Evolutionary conservation across 2,797 vertebrate species (phyloP).

Genomic region (Anguilla obscura): DNA sequence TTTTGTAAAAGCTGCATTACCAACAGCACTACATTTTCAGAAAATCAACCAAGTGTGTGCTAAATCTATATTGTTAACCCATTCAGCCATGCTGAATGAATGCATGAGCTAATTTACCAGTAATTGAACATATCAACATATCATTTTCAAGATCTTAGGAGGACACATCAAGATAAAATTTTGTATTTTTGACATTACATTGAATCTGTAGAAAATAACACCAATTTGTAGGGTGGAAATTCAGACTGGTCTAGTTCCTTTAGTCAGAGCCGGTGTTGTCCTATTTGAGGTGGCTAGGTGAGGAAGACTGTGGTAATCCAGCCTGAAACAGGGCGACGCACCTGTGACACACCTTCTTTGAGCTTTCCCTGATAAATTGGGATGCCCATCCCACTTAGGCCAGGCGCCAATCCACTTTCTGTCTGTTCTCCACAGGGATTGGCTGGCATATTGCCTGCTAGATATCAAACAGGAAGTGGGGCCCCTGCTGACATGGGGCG

Average conservation of each 20-base stretch:
- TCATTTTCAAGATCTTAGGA: too few relatives aligned
- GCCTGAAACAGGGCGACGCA: not conserved
- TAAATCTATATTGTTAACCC: too few relatives aligned
- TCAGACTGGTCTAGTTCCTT: too few relatives aligned
- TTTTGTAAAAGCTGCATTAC: too few relatives aligned
- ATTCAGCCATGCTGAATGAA: too few relatives aligned
- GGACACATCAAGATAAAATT: not conserved
- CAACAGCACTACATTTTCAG: too few relatives aligned
- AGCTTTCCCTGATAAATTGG: not conserved
- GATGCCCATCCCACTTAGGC: not conserved
- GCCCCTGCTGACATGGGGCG: not conserved
- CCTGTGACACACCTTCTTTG: not conserved
- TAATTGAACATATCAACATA: too few relatives aligned
- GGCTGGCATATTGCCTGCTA: not conserved
- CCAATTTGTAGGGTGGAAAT: not conserved
- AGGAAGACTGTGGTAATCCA: not conserved
- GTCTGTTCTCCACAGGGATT: not conserved
- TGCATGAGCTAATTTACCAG: too few relatives aligned
- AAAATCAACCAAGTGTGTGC: too few relatives aligned
- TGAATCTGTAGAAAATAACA: not conserved
- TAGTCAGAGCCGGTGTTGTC: not conserved
- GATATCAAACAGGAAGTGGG: conserved; percentile 5
- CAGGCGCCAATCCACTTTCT: not conserved
- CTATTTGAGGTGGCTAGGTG: not conserved
- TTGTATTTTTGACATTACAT: not conserved